Percentiles rank a stretch among this genome's conserved stretches.
These are phyloP conservation scores for Cactoblastis cactorum DNA, from an alignment of 2,888 invertebrate genomes.

Conservation along the genomic window DNA sequence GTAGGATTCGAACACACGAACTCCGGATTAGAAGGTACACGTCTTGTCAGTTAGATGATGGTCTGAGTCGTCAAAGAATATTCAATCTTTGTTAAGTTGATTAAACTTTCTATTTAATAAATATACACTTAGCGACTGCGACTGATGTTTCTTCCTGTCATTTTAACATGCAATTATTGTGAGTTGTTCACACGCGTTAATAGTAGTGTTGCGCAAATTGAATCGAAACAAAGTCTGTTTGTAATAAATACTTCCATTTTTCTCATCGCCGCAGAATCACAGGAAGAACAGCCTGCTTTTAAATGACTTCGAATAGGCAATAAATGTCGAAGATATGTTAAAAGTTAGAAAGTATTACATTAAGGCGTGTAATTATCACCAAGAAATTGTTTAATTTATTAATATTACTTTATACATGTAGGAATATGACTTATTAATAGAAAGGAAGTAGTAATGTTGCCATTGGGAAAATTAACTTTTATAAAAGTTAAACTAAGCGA, in stretches of 20 bases:
- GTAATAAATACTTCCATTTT: constrained; percentile 22
- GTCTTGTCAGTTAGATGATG: too few relatives aligned
- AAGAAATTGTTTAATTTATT: neutral
- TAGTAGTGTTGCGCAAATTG: constrained; percentile 23
- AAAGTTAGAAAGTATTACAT: constrained; percentile 31
- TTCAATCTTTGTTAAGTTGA: neutral
- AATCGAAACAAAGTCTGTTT: constrained; percentile 17
- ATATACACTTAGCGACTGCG: neutral
- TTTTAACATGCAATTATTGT: too few relatives aligned
- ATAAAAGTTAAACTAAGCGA: too few relatives aligned
- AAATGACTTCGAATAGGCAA: constrained; percentile 27
- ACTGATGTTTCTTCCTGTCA: constrained; percentile 1
- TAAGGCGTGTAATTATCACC: neutral
- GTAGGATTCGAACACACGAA: too few relatives aligned
- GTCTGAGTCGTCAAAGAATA: neutral
- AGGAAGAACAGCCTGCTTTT: constrained; percentile 39
- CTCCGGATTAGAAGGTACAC: too few relatives aligned
- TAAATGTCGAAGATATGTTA: constrained; percentile 27
- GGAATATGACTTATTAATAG: neutral
- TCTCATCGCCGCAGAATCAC: constrained; percentile 36
- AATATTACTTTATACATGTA: neutral
- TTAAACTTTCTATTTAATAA: neutral
- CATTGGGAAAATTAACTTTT: too few relatives aligned
- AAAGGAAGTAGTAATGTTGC: neutral
- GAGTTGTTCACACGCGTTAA: constrained; percentile 25